Conservation (phyloP, 2,797 vertebrate species). For the Sparus aurata region DNA sequence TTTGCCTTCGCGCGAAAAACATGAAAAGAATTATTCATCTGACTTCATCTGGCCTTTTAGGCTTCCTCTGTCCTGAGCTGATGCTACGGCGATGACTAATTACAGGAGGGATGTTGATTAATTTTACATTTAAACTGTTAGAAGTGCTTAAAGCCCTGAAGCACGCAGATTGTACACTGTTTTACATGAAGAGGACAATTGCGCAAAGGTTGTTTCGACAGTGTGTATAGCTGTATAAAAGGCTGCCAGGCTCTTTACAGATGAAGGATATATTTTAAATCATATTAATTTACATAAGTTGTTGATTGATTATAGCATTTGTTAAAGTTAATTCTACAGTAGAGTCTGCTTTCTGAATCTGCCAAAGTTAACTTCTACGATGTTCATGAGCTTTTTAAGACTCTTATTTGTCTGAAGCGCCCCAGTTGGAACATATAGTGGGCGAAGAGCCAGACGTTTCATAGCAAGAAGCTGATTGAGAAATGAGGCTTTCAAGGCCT, state of each 20-base stretch:
- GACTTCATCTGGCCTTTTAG: slow-evolving; percentile 68
- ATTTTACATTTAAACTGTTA: slow-evolving; percentile 67
- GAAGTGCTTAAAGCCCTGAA: slow-evolving; percentile 41
- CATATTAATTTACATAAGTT: not conserved
- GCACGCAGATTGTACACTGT: slow-evolving; percentile 21
- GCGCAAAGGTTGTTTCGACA: slow-evolving; percentile 32
- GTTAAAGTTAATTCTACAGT: not conserved
- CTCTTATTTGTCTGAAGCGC: not conserved
- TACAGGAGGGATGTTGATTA: slow-evolving; percentile 66
- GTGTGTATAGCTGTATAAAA: slow-evolving; percentile 14
- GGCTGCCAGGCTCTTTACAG: not conserved
- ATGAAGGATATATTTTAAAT: not conserved
- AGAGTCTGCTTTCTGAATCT: not conserved
- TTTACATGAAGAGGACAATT: slow-evolving; percentile 30
- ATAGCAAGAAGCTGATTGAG: not conserved
- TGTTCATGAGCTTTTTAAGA: not conserved
- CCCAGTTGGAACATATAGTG: not conserved
- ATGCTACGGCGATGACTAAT: slow-evolving; percentile 65
- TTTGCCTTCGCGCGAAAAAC: slow-evolving; percentile 57
- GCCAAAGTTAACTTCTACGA: not conserved
- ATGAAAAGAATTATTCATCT: slow-evolving; percentile 83
- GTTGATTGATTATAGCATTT: not conserved
- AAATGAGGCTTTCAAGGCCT: slow-evolving; percentile 22
- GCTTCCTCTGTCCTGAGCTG: slow-evolving; percentile 67
- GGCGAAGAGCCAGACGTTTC: not conserved